phyloP scores from a whole-genome alignment of 2,797 vertebrate species.

The Todus mexicanus region DNA sequence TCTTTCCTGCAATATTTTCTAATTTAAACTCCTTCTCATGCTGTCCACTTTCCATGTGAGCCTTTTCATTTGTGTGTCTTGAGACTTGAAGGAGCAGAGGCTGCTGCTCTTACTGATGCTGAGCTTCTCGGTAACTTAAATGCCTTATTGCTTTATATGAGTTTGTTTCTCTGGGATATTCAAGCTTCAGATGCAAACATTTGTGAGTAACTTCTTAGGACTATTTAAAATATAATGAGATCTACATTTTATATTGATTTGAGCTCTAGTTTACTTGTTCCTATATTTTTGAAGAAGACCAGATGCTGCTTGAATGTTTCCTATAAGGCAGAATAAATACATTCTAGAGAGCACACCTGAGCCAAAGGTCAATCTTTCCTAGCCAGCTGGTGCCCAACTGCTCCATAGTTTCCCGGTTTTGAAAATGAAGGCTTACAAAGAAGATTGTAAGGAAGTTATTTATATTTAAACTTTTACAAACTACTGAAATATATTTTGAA shows the following conservation, averaged over 20 bases:
- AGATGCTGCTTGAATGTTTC: constrained; percentile 39
- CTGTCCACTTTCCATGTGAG: not conserved
- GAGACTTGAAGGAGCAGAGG: not conserved
- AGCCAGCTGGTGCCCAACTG: not conserved
- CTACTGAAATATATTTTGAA: constrained; percentile 47
- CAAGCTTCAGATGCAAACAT: constrained; percentile 20
- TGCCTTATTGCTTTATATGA: not conserved
- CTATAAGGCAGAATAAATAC: constrained; percentile 8
- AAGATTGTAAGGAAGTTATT: not conserved
- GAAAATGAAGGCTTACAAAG: constrained; percentile 17
- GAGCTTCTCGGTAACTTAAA: not conserved
- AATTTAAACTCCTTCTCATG: not conserved
- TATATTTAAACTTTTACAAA: constrained; percentile 32
- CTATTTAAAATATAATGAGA: constrained; percentile 22
- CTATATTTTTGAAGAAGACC: constrained; percentile 44
- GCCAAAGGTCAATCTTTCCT: constrained; percentile 11
- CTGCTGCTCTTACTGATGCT: not conserved
- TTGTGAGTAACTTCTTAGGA: not conserved
- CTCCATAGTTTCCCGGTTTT: not conserved
- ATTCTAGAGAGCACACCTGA: not conserved
- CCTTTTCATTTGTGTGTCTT: not conserved
- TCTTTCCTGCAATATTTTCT: not conserved
- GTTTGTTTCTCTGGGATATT: not conserved
- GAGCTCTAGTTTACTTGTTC: constrained; percentile 11
- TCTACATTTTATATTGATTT: constrained; percentile 3